Conservation (phyloP, 53 echinoderm and acorn worm genomes). For the Holothuria scabra region DNA sequence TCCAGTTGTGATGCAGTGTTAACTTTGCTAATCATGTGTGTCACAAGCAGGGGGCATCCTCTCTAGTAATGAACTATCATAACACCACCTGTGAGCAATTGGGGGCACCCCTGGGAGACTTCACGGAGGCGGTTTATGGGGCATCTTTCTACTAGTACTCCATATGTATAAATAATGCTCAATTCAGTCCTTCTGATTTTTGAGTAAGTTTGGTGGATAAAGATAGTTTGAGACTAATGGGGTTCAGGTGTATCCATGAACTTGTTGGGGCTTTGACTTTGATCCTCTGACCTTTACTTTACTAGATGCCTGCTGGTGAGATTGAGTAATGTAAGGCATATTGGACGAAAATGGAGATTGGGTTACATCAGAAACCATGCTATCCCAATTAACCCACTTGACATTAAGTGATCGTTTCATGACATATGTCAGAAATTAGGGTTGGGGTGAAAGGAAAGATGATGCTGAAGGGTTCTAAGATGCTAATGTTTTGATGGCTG, state of each 20-base stretch:
- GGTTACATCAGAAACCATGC: conserved; percentile 24
- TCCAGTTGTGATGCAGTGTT: background rate
- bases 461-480: too few relatives aligned
- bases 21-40: conserved; percentile 9
- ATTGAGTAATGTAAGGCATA: background rate
- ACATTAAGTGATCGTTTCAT: conserved; percentile 25
- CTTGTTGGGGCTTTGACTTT: too few relatives aligned
- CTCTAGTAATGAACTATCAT: background rate
- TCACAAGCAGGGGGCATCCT: background rate
- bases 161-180: too few relatives aligned
- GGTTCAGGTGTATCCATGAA: too few relatives aligned
- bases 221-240: too few relatives aligned
- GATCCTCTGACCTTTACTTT: background rate
- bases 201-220: too few relatives aligned
- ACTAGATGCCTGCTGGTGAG: conserved; percentile 7
- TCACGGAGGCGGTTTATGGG: too few relatives aligned
- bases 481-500: too few relatives aligned
- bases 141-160: too few relatives aligned
- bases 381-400: conserved; percentile 35
- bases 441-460: too few relatives aligned
- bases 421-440: conserved; percentile 19
- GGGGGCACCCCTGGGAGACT: background rate
- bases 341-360: conserved; percentile 5
- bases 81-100: conserved; percentile 12
- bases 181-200: too few relatives aligned